phyloP scores from a whole-genome alignment of 2,888 invertebrate species.

The Elmis aenea region DNA sequence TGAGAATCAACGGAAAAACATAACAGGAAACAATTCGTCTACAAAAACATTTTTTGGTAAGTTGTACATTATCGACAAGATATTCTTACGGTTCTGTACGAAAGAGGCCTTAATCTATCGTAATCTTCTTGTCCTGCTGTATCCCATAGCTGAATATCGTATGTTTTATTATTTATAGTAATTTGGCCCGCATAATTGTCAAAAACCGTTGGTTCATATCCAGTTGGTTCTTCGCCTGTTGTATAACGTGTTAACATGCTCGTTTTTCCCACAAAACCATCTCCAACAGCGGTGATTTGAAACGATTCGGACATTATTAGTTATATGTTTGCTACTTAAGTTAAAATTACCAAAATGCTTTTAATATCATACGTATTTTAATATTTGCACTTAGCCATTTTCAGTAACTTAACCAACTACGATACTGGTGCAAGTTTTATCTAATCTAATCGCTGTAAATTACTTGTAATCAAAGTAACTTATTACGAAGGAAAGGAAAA shows the following conservation, averaged over 20 bases:
- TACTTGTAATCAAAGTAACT: too few species aligned
- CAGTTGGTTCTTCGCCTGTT: slow-evolving; percentile 3
- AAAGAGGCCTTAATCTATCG: slow-evolving; percentile 73
- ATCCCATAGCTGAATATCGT: slow-evolving; percentile 77
- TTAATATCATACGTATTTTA: background rate
- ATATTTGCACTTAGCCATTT: too few species aligned
- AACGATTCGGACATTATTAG: slow-evolving; percentile 4
- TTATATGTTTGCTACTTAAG: too few species aligned
- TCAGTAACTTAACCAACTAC: too few species aligned
- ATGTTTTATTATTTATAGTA: slow-evolving; percentile 65
- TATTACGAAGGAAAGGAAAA: too few species aligned
- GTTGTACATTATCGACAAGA: slow-evolving; percentile 1
- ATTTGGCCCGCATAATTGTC: slow-evolving; percentile 82
- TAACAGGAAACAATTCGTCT: slow-evolving; percentile 80
- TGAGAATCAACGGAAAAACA: slow-evolving; percentile 72
- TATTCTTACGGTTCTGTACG: slow-evolving; percentile 75
- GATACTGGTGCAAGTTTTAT: too few species aligned
- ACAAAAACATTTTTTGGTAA: slow-evolving; percentile 45
- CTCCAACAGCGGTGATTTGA: slow-evolving; percentile 75
- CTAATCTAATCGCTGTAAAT: too few species aligned
- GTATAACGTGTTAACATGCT: slow-evolving; percentile 57
- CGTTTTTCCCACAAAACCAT: slow-evolving; percentile 91
- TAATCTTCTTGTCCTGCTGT: slow-evolving; percentile 85
- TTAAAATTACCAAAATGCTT: too few species aligned
- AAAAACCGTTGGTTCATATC: slow-evolving; percentile 46